phyloP scores from a whole-genome alignment of 2,113 vertebrate species.

The Bubo blakistoni region DNA sequence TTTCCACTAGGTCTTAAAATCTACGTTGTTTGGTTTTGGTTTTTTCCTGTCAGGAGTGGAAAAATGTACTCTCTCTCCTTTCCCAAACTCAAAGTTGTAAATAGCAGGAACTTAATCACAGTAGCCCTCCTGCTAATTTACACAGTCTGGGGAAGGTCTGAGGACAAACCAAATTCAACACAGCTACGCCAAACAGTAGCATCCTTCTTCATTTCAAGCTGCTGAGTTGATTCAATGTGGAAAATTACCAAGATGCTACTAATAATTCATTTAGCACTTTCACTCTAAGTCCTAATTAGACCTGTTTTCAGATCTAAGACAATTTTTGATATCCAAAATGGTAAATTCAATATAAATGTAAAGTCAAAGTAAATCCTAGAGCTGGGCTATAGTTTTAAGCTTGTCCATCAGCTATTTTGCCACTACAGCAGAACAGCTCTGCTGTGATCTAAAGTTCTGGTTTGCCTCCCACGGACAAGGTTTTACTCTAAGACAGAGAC shows the following conservation, averaged over 20 bases:
- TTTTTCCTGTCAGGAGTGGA: not conserved
- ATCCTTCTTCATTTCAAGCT: not conserved
- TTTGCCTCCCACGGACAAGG: not conserved
- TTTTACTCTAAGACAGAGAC: not conserved
- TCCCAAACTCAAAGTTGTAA: not conserved
- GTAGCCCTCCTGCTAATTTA: not conserved
- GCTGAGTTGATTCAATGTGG: not conserved
- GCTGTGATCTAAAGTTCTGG: not conserved
- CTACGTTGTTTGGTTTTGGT: not conserved
- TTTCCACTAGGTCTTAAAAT: not conserved
- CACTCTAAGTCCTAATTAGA: not conserved
- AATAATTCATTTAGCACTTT: not conserved
- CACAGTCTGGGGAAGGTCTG: not conserved
- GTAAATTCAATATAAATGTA: not conserved
- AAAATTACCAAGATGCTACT: not conserved
- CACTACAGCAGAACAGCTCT: not conserved
- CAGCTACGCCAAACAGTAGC: not conserved
- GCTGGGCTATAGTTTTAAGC: not conserved
- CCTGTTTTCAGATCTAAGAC: not conserved
- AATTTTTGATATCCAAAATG: not conserved
- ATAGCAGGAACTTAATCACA: not conserved
- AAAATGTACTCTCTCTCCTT: not conserved
- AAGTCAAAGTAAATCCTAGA: not conserved
- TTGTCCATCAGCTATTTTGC: not conserved
- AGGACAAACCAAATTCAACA: not conserved